Evolutionary conservation across 2,113 vertebrate genomes (phyloP).

Genomic region (Psammodynastes pulverulentus): DNA sequence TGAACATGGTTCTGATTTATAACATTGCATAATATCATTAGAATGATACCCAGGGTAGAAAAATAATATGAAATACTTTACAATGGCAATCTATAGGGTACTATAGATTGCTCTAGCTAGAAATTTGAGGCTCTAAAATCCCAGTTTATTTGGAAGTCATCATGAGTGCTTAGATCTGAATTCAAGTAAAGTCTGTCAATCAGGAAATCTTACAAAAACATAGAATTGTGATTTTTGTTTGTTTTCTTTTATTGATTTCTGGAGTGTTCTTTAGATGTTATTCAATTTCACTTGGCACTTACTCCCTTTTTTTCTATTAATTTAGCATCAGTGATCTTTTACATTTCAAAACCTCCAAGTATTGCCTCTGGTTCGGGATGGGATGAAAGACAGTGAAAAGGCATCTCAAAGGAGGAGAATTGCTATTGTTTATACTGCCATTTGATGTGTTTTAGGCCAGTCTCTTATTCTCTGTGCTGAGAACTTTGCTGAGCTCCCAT

Average conservation of each 20-base stretch:
- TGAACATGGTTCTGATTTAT: neutral
- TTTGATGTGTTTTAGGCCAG: slow-evolving; percentile 33
- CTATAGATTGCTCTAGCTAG: neutral
- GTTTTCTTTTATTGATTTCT: slow-evolving; percentile 21
- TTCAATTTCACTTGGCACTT: slow-evolving; percentile 27
- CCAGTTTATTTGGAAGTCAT: neutral
- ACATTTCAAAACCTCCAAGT: slow-evolving; percentile 33
- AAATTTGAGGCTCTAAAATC: neutral
- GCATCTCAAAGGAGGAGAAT: slow-evolving; percentile 19
- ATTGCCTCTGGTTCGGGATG: slow-evolving; percentile 31
- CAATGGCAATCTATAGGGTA: neutral
- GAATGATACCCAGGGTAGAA: neutral
- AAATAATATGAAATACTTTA: neutral
- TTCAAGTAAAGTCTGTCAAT: neutral
- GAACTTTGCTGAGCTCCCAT: slow-evolving; percentile 24
- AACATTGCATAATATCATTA: neutral
- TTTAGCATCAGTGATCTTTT: slow-evolving; percentile 28
- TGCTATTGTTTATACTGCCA: slow-evolving; percentile 32
- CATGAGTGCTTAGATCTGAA: neutral
- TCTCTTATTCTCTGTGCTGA: slow-evolving; percentile 28
- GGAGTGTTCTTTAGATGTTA: slow-evolving; percentile 33
- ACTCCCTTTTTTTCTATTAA: slow-evolving; percentile 19
- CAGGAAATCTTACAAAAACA: neutral
- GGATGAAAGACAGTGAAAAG: slow-evolving; percentile 33
- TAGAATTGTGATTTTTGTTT: slow-evolving; percentile 22